Conservation (phyloP, 2,888 invertebrate genomes). For the Incurvaria masculella region DNA sequence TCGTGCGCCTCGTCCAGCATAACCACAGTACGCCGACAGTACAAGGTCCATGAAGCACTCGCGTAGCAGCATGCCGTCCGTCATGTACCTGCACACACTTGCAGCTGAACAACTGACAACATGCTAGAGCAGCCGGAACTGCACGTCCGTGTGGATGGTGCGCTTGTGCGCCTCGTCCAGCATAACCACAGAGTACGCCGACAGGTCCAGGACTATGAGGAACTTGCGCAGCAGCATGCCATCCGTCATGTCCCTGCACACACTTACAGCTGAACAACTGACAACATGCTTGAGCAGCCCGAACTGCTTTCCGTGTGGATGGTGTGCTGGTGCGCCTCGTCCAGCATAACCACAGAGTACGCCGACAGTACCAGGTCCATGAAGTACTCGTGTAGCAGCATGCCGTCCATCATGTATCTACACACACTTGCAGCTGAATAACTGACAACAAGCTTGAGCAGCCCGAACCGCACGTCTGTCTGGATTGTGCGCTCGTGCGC, state of each 20-base stretch:
- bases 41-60: conserved; percentile 97
- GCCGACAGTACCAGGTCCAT: conserved; percentile 81
- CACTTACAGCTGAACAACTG: no score
- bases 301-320: conserved; percentile 93
- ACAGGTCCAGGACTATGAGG: conserved; percentile 91
- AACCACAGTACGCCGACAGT: conserved; percentile 86
- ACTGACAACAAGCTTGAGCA: conserved; percentile 74
- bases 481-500: conserved; percentile 92
- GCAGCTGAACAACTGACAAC: no score
- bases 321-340: conserved; percentile 92
- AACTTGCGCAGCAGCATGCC: conserved; percentile 99
- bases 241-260: conserved; percentile 96
- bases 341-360: conserved; percentile 89
- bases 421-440: no score
- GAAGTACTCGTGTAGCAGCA: conserved; percentile 87
- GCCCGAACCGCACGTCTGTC: conserved; percentile 89
- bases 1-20: conserved; percentile 99
- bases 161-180: conserved; percentile 99
- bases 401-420: conserved; percentile 97
- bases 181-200: conserved; percentile 93
- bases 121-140: no score
- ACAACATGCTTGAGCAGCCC: conserved; percentile 75
- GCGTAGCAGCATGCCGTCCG: conserved; percentile 98
- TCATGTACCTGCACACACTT: conserved; percentile 82
- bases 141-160: conserved; percentile 96